These are phyloP conservation scores for Aleiodes sp. DNA, from an alignment of 1,140 invertebrate species.

Conservation along the genomic window DNA sequence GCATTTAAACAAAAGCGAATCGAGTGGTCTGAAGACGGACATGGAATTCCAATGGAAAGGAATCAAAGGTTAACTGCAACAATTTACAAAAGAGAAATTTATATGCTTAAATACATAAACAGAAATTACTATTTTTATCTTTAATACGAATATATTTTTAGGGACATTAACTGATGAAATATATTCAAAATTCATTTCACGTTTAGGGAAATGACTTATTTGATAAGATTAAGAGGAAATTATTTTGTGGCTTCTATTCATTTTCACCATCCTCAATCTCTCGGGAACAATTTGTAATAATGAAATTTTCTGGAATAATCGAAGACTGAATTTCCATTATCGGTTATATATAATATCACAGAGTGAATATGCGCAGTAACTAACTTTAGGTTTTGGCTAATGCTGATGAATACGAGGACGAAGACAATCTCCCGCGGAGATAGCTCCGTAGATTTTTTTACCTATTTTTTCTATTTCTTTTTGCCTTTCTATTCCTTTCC, in stretches of 20 bases:
- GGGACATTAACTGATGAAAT: background rate
- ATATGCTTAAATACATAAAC: too few relatives aligned
- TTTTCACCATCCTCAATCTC: slow-evolving; percentile 22
- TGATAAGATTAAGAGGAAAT: slow-evolving; percentile 21
- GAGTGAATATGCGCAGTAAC: slow-evolving; percentile 36
- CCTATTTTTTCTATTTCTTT: slow-evolving; percentile 36
- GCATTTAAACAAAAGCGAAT: too few relatives aligned
- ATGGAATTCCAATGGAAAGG: too few relatives aligned
- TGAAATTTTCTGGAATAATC: slow-evolving; percentile 65
- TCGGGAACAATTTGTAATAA: slow-evolving; percentile 52
- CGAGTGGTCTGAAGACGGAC: too few relatives aligned
- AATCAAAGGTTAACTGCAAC: too few relatives aligned
- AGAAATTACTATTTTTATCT: too few relatives aligned
- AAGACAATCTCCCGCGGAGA: slow-evolving; percentile 68
- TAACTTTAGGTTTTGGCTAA: slow-evolving; percentile 13
- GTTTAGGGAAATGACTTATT: slow-evolving; percentile 9
- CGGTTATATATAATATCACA: slow-evolving; percentile 30
- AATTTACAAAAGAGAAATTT: too few relatives aligned
- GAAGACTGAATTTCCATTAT: slow-evolving; percentile 61
- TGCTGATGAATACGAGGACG: slow-evolving; percentile 30
- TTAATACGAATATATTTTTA: too few relatives aligned
- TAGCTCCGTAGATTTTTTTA: slow-evolving; percentile 42
- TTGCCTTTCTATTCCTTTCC: slow-evolving; percentile 44
- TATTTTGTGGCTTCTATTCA: slow-evolving; percentile 22
- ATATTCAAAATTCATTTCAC: background rate